phyloP scores from a whole-genome alignment of 1,140 invertebrate species.

The Drosophila kohkoa region DNA sequence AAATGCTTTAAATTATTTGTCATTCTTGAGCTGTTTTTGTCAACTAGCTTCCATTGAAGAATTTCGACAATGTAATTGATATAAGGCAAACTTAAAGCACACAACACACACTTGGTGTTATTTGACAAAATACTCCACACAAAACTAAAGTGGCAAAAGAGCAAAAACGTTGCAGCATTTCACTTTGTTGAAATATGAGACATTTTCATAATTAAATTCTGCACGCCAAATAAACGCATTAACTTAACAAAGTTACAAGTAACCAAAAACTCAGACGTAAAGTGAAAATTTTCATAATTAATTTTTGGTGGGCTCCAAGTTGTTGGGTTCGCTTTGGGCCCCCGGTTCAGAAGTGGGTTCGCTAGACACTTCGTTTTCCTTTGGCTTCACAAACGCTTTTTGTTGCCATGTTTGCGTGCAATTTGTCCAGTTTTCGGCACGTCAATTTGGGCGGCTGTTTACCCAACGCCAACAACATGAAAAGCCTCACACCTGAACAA shows the following conservation, averaged over 20 bases:
- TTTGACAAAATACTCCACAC: neutral
- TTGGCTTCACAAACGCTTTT: constrained; percentile 3
- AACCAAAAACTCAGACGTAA: constrained; percentile 59
- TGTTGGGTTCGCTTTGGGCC: constrained; percentile 16
- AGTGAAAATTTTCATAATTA: constrained; percentile 79
- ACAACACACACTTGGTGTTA: neutral
- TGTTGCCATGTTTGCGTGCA: constrained; percentile 55
- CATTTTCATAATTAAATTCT: constrained; percentile 66
- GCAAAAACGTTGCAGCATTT: constrained; percentile 29
- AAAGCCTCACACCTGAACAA: constrained; percentile 38
- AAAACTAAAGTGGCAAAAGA: constrained; percentile 1
- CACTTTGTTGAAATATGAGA: constrained; percentile 47
- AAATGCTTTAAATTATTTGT: neutral
- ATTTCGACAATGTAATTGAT: too few relatives aligned
- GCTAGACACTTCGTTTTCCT: neutral
- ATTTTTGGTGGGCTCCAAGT: constrained; percentile 58
- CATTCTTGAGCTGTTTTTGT: too few relatives aligned
- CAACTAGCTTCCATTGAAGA: too few relatives aligned
- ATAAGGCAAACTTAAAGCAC: neutral
- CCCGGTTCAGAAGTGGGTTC: neutral
- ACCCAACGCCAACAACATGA: constrained; percentile 20
- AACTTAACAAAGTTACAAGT: constrained; percentile 63
- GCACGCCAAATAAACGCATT: constrained; percentile 70
- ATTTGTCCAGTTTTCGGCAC: constrained; percentile 62
- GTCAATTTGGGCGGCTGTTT: constrained; percentile 44